Base-by-base conservation (phyloP, 92 coral and sea anemone species). In the Palythoa grandiflora region DNA sequence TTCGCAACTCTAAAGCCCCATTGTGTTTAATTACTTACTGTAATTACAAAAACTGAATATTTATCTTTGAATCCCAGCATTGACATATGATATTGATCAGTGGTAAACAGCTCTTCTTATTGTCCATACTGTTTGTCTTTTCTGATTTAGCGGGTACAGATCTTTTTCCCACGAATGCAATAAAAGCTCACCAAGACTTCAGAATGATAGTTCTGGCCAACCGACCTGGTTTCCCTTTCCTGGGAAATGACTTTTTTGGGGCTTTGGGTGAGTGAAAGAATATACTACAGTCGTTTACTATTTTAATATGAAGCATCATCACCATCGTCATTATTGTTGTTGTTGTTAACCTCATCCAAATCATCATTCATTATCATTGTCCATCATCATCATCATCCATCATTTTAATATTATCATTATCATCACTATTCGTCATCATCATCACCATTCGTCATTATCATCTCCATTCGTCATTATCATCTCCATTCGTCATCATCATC, bases 151-250 rank as follows among this genome's bases (percentile, higher is more conserved):
- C 79, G 44, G 84, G 83, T 20, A 68, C 92, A 38, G 72, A 84
- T 9, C 88, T 93, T 1, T 35, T 86, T 66, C 90, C 98, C 0
- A 92, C 89, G 17, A 90, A 92, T 83, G 96, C 89, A 15, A 94
- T 97, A 85, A 90, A 89, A 79, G 93, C 94, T 61, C 99, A 97
- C 37, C 91, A 91, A 16, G 98, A 97, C 20, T 97, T 97, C 86
- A 78, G 98, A 47, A 96, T 97, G 93, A 94, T 97, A 53, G 99
- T 96, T 36, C 85, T 97, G 86, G 99, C 99, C 16, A 97, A 97
- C 91, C 93, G 99, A 74, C 99, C 99, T 9, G 99, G 99, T 6
- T 97, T 97, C 85, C 99, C 99, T 5, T 97, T 97, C 92, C 92
- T 97, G 51, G 99, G 99, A 75, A 97, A 97, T 50, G 99, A 97